Evolutionary conservation across 2,888 invertebrate genomes (phyloP).

Genomic region (Drosophila crucigera): DNA sequence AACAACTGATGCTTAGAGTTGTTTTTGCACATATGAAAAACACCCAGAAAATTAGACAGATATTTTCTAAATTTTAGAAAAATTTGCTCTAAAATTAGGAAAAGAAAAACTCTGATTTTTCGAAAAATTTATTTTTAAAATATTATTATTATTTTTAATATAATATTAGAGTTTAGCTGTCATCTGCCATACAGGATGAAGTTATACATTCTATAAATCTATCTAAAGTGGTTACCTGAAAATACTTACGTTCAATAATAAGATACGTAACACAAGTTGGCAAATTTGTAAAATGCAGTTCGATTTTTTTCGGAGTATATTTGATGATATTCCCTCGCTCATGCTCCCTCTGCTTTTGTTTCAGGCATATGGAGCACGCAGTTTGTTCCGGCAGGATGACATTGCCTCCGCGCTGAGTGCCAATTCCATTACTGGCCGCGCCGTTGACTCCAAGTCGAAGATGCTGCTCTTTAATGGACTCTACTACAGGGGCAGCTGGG

Average conservation of each 20-base stretch:
- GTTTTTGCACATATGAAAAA: no score
- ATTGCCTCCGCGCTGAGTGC: slow-evolving; percentile 88
- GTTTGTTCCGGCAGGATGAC: slow-evolving; percentile 86
- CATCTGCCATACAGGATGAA: background rate
- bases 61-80: no score
- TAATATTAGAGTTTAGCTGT: background rate
- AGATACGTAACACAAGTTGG: background rate
- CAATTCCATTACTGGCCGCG: slow-evolving; percentile 87
- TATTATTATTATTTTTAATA: no score
- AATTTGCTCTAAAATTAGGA: no score
- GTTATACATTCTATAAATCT: background rate
- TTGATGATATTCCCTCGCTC: no score
- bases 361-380: slow-evolving; percentile 85
- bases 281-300: background rate
- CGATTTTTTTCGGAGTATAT: background rate
- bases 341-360: background rate
- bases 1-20: no score
- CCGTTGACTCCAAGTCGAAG: slow-evolving; percentile 85
- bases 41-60: background rate
- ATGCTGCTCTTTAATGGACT: slow-evolving; percentile 91
- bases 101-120: background rate
- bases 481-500: slow-evolving; percentile 93
- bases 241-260: background rate
- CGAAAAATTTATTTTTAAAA: no score
- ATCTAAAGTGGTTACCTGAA: background rate